Base-by-base conservation (phyloP, 2,888 invertebrate genomes). In the Scaptomyza flava region DNA sequence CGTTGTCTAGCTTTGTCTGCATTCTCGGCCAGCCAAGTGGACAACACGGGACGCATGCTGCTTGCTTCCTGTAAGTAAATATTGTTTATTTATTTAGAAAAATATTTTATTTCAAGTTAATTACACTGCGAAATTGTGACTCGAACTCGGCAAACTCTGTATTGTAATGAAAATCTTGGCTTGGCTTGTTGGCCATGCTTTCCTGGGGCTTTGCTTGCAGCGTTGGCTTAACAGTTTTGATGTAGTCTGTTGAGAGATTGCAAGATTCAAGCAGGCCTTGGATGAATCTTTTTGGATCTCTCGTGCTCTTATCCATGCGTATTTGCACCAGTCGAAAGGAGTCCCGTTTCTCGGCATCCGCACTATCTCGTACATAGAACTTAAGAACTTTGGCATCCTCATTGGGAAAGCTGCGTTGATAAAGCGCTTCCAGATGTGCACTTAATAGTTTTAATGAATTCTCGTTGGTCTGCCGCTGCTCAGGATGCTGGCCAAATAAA, bases 401-500 rank as follows among this genome's bases (percentile, higher is more conserved):
- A 20, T 72, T 66, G 7, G 69, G 75, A 52, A 80, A 94, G 94
- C 81, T 95, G 93, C 79, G 84, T 45, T 91, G 84, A 86, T 96
- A 95, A 58, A 98, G 93, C 30, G 94, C 94, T 91, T 97, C 96
- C 80, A 98, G 93, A 87, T 97, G 94, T 30, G 96, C 96, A 92
- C 98, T 98, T 53, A 98, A 92, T 79, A 96, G 95, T 91, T 98
- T 97, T 66, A 98, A 91, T 0, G 98, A 98, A 87, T 96, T 95
- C 92, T 98, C 98, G 93, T 98, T 98, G 1, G 96, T 95, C 76
- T 94, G 94, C 96, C 98, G 72, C 93, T 98, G 97, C 89, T 94
- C 95, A 36, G 98, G 98, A 93, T 96, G 95, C 92, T 96, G 96
- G 57, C 97, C 97, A 93, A 98, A 98, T 47, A 98, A 93, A 93